Conservation (phyloP, 2,113 vertebrate species). For the Crotalus tigris region DNA sequence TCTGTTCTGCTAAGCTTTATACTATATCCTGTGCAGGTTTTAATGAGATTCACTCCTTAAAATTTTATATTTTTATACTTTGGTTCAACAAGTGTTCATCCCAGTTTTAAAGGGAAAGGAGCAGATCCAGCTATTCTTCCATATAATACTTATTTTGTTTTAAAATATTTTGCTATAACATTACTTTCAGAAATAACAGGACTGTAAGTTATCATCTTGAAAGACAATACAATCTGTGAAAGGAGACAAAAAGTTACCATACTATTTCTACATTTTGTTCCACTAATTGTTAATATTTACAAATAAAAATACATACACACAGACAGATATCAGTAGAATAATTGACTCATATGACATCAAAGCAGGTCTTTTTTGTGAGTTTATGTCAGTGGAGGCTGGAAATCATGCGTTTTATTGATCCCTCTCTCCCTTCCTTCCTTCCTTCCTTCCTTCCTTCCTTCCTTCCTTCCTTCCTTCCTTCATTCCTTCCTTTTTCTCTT, state of each 20-base stretch:
- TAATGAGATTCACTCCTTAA: not conserved
- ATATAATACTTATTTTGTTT: not conserved
- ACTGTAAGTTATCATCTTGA: not conserved
- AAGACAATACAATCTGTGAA: not conserved
- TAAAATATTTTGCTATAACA: conserved; percentile 5
- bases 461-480: no score
- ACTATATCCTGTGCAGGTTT: not conserved
- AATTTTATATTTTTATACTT: conserved; percentile 1
- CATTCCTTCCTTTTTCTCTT: not conserved
- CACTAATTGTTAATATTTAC: not conserved
- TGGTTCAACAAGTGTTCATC: not conserved
- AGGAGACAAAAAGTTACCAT: not conserved
- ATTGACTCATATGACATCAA: not conserved
- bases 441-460: no score
- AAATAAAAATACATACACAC: not conserved
- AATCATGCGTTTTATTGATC: not conserved
- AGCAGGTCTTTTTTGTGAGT: not conserved
- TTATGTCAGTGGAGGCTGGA: not conserved
- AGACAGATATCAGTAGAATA: not conserved
- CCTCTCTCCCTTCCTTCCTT: not conserved
- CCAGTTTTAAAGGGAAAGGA: not conserved
- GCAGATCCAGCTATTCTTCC: conserved; percentile 1
- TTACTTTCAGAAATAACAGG: not conserved
- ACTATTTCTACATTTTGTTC: conserved; percentile 1
- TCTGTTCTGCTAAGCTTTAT: not conserved